Percentiles rank a stretch among this genome's conserved stretches.
Conservation (phyloP, 92 coral and sea anemone genomes). For the Epizoanthus scotinus region DNA sequence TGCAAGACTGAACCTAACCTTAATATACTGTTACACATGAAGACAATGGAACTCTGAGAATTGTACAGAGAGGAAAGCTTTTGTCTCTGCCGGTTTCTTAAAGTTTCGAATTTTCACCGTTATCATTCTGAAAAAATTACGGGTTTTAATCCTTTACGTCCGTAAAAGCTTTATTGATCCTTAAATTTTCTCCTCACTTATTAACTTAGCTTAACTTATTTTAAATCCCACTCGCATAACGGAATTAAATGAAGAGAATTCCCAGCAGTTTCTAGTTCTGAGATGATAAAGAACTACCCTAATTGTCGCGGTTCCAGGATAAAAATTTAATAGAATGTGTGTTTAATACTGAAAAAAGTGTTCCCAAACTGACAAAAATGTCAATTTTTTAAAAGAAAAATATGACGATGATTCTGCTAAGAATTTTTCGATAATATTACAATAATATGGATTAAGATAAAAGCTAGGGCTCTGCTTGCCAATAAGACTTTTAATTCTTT, state of each 20-base stretch:
- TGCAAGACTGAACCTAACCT: background rate
- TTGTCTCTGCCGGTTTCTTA: background rate
- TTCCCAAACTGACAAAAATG: no score
- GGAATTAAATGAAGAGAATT: constrained; percentile 6
- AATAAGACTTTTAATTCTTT: no score
- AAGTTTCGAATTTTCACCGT: background rate
- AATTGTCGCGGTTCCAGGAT: no score
- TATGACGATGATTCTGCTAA: no score
- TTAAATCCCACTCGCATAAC: constrained; percentile 11
- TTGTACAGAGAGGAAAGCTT: constrained; percentile 1
- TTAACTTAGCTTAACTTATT: constrained; percentile 9
- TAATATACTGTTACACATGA: constrained; percentile 10
- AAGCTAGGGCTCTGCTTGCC: no score
- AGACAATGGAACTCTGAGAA: constrained; percentile 15
- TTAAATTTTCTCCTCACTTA: background rate
- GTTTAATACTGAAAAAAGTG: no score
- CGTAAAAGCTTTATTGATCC: background rate
- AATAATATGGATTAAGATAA: no score
- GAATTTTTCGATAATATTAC: no score
- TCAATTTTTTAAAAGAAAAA: no score
- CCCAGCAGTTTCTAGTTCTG: constrained; percentile 19
- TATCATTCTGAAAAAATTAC: background rate
- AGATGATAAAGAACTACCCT: constrained; percentile 5
- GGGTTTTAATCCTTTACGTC: constrained; percentile 3
- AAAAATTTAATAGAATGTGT: no score